These are phyloP conservation scores for Macrochelys suwanniensis DNA, from an alignment of 2,797 vertebrate genomes.

Conservation along the genomic window DNA sequence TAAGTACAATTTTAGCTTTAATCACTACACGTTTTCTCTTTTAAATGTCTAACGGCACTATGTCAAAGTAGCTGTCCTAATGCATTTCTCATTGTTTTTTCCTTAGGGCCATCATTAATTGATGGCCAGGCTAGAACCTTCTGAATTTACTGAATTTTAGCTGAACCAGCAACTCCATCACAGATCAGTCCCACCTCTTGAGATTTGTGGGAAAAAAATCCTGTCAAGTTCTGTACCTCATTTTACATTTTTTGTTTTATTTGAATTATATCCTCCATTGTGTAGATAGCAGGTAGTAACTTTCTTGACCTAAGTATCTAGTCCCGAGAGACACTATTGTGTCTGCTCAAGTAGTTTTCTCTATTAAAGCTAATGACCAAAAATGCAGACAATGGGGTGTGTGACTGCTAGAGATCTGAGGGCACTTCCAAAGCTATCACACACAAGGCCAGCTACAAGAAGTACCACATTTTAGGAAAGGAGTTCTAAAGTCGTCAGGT, in stretches of 20 bases:
- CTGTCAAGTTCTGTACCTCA: background rate
- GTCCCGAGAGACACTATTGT: background rate
- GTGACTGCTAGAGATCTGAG: background rate
- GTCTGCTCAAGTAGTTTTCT: background rate
- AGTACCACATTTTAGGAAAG: background rate
- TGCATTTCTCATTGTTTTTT: slow-evolving; percentile 36
- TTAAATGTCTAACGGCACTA: background rate
- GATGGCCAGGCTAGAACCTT: background rate
- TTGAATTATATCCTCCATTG: background rate
- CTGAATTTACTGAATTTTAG: slow-evolving; percentile 17
- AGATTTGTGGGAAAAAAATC: background rate
- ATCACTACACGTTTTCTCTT: slow-evolving; percentile 22
- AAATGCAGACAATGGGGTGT: background rate
- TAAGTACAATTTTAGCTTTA: slow-evolving; percentile 36
- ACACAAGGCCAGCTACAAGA: background rate
- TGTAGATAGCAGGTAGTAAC: background rate
- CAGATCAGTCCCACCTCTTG: background rate
- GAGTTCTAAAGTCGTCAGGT: background rate
- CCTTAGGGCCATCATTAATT: slow-evolving; percentile 25
- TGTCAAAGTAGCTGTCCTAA: background rate
- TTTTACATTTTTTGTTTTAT: slow-evolving; percentile 20
- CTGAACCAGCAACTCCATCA: slow-evolving; percentile 18
- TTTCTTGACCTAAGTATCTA: background rate
- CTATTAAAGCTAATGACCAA: background rate
- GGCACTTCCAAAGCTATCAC: background rate